Percentiles rank a stretch among this genome's conserved stretches.
These are phyloP conservation scores for Drosophila kurseongensis DNA, from an alignment of 1,140 invertebrate genomes.

Conservation along the genomic window DNA sequence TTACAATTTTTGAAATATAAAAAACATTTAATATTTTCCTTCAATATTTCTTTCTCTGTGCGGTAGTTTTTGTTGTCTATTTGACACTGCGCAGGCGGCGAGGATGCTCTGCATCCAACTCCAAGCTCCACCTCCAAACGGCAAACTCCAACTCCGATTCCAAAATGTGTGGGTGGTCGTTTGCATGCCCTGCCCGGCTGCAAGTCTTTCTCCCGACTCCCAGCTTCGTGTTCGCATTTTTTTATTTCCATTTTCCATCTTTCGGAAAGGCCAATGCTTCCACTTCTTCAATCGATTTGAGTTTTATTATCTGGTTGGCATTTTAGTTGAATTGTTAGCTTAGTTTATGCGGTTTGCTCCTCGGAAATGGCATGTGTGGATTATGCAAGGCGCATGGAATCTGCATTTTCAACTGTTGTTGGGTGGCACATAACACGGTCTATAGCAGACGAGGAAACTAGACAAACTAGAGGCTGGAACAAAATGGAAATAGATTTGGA, in stretches of 20 bases:
- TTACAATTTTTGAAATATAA: too few species aligned
- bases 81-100: slow-evolving; percentile 81
- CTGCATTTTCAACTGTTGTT: slow-evolving; percentile 60
- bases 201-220: slow-evolving; percentile 41
- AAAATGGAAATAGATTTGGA: too few species aligned
- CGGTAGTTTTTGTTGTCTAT: slow-evolving; percentile 60
- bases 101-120: slow-evolving; percentile 70
- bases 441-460: neutral
- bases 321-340: slow-evolving; percentile 80
- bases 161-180: slow-evolving; percentile 56
- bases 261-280: slow-evolving; percentile 31
- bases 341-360: slow-evolving; percentile 57
- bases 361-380: slow-evolving; percentile 38
- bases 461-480: too few species aligned
- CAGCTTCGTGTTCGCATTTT: slow-evolving; percentile 67
- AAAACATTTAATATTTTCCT: too few species aligned
- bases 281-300: slow-evolving; percentile 66
- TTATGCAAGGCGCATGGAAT: slow-evolving; percentile 65
- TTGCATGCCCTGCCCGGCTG: slow-evolving; percentile 48
- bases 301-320: slow-evolving; percentile 81
- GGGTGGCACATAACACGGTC: slow-evolving; percentile 3
- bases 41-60: neutral
- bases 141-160: slow-evolving; percentile 17
- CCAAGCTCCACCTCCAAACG: slow-evolving; percentile 19
- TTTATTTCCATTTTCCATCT: slow-evolving; percentile 71